Percentiles rank a stretch among this genome's conserved stretches.
These are phyloP conservation scores for Plestiodon gilberti DNA, from an alignment of 2,113 vertebrate genomes.

Conservation along the genomic window DNA sequence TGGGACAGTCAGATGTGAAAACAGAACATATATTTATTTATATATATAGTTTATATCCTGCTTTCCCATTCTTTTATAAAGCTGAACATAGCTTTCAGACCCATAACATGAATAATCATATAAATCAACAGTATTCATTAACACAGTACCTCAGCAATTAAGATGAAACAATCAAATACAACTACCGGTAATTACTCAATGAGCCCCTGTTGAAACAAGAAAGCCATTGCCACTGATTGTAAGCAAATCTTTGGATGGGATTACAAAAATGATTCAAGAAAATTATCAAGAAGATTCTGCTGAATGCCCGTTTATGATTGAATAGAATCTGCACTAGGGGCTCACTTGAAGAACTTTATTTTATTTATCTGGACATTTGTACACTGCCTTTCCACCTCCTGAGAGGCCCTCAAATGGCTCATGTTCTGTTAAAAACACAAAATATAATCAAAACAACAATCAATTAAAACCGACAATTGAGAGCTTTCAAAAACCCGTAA, in stretches of 20 bases:
- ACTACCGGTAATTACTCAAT: neutral
- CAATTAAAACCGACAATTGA: too few relatives aligned
- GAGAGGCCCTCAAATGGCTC: too few relatives aligned
- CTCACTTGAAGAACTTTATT: neutral
- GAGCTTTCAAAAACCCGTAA: too few relatives aligned
- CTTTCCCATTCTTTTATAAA: neutral
- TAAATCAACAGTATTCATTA: neutral
- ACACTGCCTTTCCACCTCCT: too few relatives aligned
- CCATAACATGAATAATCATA: neutral
- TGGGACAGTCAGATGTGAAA: too few relatives aligned
- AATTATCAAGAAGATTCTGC: neutral
- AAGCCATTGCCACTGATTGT: neutral
- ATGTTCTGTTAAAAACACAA: too few relatives aligned
- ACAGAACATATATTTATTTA: too few relatives aligned
- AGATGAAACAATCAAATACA: neutral
- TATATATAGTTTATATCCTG: neutral
- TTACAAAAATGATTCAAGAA: too few relatives aligned
- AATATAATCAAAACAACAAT: too few relatives aligned
- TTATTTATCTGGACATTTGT: too few relatives aligned
- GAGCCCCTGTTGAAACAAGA: neutral
- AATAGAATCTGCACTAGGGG: neutral
- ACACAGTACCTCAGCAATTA: neutral
- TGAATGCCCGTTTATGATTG: neutral
- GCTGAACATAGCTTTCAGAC: neutral
- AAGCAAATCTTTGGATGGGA: neutral